Evolutionary conservation across 2,113 vertebrate species (phyloP), one percentile per base, ranked within the genome.

Genomic region (Dipodomys ordii): DNA sequence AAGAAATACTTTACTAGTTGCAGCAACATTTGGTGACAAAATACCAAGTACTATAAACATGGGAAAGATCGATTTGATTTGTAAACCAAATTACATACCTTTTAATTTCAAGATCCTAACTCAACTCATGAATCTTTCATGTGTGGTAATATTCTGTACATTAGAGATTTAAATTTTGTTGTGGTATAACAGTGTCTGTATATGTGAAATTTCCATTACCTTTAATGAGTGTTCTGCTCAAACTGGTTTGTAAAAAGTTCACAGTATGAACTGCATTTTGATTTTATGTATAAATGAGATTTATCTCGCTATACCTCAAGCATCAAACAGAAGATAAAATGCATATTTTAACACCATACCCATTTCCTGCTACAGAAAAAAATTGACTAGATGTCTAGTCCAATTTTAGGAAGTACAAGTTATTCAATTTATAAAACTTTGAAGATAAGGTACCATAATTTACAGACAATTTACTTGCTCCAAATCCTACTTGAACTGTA

Each of bases 161-260:
- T 96, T 93, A 95, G 83, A 94, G 93, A 97, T 95, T 96, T 96
- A 96, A 97, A 96, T 97, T 94, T 96, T 97, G 97, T 97, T 97
- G 92, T 96, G 91, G 78, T 94, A 46, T 94, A 95, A 96, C 73
- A 95, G 85, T 89, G 74, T 91, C 86, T 95, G 95, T 96, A 89
- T 91, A 82, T 95, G 93, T 94, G 94, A 93, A 95, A 87, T 95
- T 91, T 95, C 91, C 93, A 96, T 96, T 97, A 94, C 80, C 32
- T 72, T 92, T 97, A 96, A 96, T 96, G 96, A 97, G 77, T 78
- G 92, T 83, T 94, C 93, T 87, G 80, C 78, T 93, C 32, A 94
- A 81, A 92, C 88, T 82, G 77, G 81, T 78, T 93, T 84, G 81
- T 90, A 91, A 90, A 94, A 96, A 93, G 89, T 94, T 95, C 78